Evolutionary conservation across 2,113 vertebrate species (phyloP).

Genomic region (Tamias sibiricus): DNA sequence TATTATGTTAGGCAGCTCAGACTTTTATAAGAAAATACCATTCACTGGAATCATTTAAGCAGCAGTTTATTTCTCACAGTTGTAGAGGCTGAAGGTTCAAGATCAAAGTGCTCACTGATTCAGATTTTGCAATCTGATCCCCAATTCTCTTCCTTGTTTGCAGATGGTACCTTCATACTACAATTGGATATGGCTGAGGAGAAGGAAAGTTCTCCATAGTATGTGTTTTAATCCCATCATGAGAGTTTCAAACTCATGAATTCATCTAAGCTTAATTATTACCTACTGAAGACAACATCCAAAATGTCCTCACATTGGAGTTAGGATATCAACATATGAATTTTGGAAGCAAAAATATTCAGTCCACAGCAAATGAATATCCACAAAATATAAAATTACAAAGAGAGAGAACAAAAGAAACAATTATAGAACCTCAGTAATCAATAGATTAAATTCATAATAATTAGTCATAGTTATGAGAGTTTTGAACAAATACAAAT

Average conservation of each 20-base stretch:
- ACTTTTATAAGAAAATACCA: not conserved
- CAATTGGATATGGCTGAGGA: not conserved
- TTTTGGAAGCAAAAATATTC: not conserved
- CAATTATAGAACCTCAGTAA: not conserved
- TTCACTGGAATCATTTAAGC: too few relatives aligned
- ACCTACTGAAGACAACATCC: not conserved
- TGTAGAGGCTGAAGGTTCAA: not conserved
- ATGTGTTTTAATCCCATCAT: not conserved
- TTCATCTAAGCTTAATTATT: not conserved
- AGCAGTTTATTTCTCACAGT: not conserved
- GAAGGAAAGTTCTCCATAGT: too few relatives aligned
- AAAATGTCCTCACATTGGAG: fast-evolving
- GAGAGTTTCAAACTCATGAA: fast-evolving
- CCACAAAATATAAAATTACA: not conserved
- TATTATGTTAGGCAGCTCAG: not conserved
- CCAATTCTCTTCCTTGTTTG: not conserved
- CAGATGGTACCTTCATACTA: not conserved
- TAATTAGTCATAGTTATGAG: not conserved
- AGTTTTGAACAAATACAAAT: not conserved
- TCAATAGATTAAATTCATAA: not conserved
- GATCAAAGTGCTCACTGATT: not conserved
- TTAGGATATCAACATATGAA: not conserved
- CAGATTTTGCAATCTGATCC: too few relatives aligned
- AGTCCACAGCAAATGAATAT: not conserved
- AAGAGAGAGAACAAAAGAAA: not conserved